Evolutionary conservation across 2,113 vertebrate species (phyloP), one percentile per base, ranked within the genome.

Genomic region (Pandion haliaetus): DNA sequence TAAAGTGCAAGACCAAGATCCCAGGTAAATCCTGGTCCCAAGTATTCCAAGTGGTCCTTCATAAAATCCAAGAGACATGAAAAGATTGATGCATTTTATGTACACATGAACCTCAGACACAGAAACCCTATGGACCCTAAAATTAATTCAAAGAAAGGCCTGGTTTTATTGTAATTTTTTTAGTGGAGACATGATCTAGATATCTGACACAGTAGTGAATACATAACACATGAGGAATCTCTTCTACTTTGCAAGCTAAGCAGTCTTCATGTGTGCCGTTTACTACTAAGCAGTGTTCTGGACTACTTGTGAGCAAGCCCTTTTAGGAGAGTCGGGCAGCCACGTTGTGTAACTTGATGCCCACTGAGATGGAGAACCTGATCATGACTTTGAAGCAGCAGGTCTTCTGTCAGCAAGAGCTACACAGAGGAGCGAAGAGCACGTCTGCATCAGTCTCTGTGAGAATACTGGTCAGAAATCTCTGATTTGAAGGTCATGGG

Each of bases 301-400:
- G 29, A n/a, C 59, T 45, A 18, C 42, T 5, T 45, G 36, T 47
- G 28, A 91, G 42, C 28, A 50, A 83, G 42, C 14, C 19, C 8
- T 23, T 44, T 31, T 2, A 5, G 38, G 44, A 77, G 40, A 77
- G 32, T n/a, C 25, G 79, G 66, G 40, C 47, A 83, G 59, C 40
- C 17, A 31, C 0, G 1, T 1, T 44, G 58, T 72, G n/a, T 47
- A 77, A 59, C 45, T 31, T 28, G n/a, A 12, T 1, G 3, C 38
- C 26, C 31, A 18, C 3, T 59, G n/a, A 36, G 44, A 52, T 20
- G 50, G 8, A 76, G 63, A 69, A 84, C 49, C 17, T 47, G 72
- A 67, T 29, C 54, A 16, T 0, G 4, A 32, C 29, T 74, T 7
- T 32, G 29, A 73, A 63, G 47, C 36, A 44, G 17, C n/a, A 57